Evolutionary conservation across 2,888 invertebrate species (phyloP).

Genomic region (Lasioglossum oenotherae): DNA sequence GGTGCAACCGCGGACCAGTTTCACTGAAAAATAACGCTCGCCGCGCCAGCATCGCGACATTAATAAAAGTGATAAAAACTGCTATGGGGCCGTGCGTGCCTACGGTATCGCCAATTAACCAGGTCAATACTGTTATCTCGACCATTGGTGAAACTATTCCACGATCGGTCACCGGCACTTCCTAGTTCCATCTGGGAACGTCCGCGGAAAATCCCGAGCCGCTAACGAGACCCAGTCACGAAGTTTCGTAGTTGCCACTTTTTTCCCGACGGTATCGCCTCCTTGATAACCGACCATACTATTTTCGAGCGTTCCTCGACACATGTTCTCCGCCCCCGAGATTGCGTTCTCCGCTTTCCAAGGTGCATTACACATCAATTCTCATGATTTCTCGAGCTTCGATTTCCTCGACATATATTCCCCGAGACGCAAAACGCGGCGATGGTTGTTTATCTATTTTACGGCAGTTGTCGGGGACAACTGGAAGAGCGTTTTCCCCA

Average conservation of each 20-base stretch:
- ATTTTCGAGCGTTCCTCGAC: constrained; percentile 13
- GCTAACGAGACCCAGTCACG: constrained; percentile 40
- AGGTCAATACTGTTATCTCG: constrained; percentile 73
- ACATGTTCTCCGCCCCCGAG: neutral
- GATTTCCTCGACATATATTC: neutral
- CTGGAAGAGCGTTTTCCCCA: neutral
- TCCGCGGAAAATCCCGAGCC: neutral
- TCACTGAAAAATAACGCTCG: neutral
- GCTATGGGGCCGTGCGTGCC: constrained; percentile 44
- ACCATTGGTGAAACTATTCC: constrained; percentile 64
- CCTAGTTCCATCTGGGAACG: constrained; percentile 5
- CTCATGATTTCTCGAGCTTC: neutral
- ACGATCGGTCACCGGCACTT: constrained; percentile 5
- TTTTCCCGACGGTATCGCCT: constrained; percentile 15
- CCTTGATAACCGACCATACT: constrained; percentile 14
- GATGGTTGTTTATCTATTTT: neutral
- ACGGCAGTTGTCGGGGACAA: neutral
- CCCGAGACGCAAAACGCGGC: neutral
- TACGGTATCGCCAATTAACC: constrained; percentile 64
- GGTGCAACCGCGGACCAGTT: neutral
- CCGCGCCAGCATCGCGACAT: neutral
- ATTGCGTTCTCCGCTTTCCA: neutral
- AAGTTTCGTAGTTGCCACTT: constrained; percentile 13
- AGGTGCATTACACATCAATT: neutral
- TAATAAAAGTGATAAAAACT: neutral